Evolutionary conservation across 2,113 vertebrate genomes (phyloP).

Genomic region (Tiliqua scincoides): DNA sequence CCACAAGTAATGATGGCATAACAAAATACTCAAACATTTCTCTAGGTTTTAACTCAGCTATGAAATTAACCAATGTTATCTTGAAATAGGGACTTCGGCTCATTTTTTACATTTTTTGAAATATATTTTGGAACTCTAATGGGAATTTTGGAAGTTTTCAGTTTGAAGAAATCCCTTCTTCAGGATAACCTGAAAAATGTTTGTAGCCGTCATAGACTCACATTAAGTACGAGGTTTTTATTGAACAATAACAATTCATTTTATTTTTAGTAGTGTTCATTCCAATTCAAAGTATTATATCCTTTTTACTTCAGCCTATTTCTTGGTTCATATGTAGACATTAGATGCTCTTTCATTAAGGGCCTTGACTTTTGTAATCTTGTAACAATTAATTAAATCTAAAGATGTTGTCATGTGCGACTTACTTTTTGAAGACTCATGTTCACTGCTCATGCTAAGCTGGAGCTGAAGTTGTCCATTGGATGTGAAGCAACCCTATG

Average conservation of each 20-base stretch:
- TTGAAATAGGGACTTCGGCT: constrained; percentile 16
- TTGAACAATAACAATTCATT: background rate
- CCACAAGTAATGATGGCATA: constrained; percentile 69
- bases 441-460: background rate
- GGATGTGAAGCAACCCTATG: background rate
- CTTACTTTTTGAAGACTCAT: background rate
- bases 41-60: constrained; percentile 70
- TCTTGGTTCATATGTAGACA: background rate
- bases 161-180: constrained; percentile 9
- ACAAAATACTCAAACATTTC: constrained; percentile 68
- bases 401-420: background rate
- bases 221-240: background rate
- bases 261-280: background rate
- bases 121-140: constrained; percentile 42
- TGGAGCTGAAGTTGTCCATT: background rate
- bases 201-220: background rate
- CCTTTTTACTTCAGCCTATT: background rate
- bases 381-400: background rate
- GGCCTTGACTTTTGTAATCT: background rate
- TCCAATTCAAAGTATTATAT: background rate
- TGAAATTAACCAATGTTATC: constrained; percentile 70
- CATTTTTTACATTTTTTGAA: background rate
- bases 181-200: background rate
- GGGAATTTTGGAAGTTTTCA: constrained; percentile 49
- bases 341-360: background rate